phyloP scores from a whole-genome alignment of 2,113 vertebrate species.

The Phodopus roborovskii region DNA sequence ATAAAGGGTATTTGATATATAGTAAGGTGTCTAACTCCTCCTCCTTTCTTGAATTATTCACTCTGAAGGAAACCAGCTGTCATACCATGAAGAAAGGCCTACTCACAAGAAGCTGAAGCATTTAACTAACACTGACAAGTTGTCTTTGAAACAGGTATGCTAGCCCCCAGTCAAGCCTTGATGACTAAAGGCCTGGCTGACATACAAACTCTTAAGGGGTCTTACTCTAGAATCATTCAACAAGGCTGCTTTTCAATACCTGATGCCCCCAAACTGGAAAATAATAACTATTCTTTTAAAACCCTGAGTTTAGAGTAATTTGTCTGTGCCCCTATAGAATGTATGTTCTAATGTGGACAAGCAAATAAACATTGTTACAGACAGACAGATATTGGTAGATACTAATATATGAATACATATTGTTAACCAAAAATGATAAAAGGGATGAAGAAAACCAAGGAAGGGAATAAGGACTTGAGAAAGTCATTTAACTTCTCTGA shows the following conservation, averaged over 20 bases:
- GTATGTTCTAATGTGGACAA: constrained; percentile 4
- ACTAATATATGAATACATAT: neutral
- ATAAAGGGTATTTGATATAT: neutral
- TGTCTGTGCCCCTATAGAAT: neutral
- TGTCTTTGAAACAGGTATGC: constrained; percentile 19
- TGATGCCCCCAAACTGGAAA: neutral
- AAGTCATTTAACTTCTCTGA: constrained; percentile 24
- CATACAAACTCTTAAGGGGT: neutral
- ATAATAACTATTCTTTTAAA: constrained; percentile 1
- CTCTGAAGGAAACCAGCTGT: constrained; percentile 37
- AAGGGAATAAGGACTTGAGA: neutral
- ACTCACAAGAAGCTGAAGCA: neutral
- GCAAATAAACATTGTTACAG: neutral
- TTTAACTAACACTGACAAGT: neutral
- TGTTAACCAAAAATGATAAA: constrained; percentile 22
- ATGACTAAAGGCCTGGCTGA: neutral
- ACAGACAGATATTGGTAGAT: neutral
- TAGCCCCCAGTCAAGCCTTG: neutral
- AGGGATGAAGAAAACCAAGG: constrained; percentile 23
- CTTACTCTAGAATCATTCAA: constrained; percentile 2
- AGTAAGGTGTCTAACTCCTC: constrained; percentile 1
- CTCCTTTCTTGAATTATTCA: constrained; percentile 38
- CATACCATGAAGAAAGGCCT: constrained; percentile 5
- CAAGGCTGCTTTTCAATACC: constrained; percentile 29
- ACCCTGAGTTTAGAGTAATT: neutral